Evolutionary conservation across 2,888 invertebrate genomes (phyloP).

Genomic region (Smittia aterrima): DNA sequence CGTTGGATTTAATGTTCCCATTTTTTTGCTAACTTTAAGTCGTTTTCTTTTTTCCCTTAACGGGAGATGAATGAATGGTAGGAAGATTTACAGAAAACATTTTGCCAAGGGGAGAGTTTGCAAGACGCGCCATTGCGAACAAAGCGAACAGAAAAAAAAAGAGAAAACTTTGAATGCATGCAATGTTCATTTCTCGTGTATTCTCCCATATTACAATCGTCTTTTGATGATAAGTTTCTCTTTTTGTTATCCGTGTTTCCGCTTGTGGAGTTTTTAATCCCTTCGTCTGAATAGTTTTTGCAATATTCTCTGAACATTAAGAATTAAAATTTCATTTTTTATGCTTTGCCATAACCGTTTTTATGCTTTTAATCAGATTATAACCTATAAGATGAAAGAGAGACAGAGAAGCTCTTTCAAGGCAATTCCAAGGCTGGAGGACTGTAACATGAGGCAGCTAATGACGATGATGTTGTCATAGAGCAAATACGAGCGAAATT

Average conservation of each 20-base stretch:
- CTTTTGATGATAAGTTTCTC: background rate
- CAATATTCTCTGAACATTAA: background rate
- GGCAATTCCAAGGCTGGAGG: too few species aligned
- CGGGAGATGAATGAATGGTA: background rate
- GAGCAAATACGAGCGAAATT: too few species aligned
- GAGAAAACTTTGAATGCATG: background rate
- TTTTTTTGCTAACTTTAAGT: too few species aligned
- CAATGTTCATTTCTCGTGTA: constrained; percentile 19
- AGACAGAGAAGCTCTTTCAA: too few species aligned
- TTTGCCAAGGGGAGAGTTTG: background rate
- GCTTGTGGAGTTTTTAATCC: background rate
- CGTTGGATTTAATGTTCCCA: background rate
- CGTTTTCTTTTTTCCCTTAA: too few species aligned
- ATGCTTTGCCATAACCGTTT: too few species aligned
- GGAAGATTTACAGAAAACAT: background rate
- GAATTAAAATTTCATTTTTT: too few species aligned
- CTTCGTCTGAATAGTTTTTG: constrained; percentile 7
- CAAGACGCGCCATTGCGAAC: background rate
- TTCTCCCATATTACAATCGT: background rate
- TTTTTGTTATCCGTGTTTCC: background rate
- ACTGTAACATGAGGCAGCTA: too few species aligned
- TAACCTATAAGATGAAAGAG: too few species aligned
- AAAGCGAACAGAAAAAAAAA: background rate
- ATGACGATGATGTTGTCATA: too few species aligned
- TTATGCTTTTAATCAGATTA: too few species aligned